These are phyloP conservation scores for Enteromius paludinosus DNA, from an alignment of 2,797 vertebrate genomes.

Conservation along the genomic window DNA sequence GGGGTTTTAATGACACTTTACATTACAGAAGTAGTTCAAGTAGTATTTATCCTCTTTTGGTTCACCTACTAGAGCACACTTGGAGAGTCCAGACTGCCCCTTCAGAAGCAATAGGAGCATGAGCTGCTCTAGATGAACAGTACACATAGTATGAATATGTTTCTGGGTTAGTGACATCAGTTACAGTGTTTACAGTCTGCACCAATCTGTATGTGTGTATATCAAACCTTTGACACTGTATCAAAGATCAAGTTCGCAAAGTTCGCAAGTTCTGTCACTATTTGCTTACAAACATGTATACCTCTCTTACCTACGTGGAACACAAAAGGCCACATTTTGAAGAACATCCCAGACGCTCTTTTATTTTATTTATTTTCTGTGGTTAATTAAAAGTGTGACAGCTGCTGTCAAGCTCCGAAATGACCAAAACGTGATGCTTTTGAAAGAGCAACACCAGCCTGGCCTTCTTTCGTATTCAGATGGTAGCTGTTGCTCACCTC, in stretches of 20 bases:
- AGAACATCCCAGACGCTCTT: neutral
- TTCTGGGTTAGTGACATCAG: neutral
- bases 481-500: neutral
- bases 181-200: neutral
- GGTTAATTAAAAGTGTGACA: neutral
- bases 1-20: neutral
- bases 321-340: neutral
- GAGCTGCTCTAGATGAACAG: neutral
- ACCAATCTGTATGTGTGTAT: constrained; percentile 11
- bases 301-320: neutral
- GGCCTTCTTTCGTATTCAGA: neutral
- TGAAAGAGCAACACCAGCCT: neutral
- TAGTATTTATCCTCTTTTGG: neutral
- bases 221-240: neutral
- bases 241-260: constrained; percentile 26
- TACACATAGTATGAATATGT: neutral
- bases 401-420: neutral
- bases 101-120: neutral
- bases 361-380: too few species aligned
- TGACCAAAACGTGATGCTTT: neutral
- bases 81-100: neutral
- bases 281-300: neutral
- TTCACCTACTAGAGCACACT: neutral
- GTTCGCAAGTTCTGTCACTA: neutral
- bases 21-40: neutral